Base-by-base conservation (phyloP, 2,888 invertebrate genomes). In the Erynnis tages region DNA sequence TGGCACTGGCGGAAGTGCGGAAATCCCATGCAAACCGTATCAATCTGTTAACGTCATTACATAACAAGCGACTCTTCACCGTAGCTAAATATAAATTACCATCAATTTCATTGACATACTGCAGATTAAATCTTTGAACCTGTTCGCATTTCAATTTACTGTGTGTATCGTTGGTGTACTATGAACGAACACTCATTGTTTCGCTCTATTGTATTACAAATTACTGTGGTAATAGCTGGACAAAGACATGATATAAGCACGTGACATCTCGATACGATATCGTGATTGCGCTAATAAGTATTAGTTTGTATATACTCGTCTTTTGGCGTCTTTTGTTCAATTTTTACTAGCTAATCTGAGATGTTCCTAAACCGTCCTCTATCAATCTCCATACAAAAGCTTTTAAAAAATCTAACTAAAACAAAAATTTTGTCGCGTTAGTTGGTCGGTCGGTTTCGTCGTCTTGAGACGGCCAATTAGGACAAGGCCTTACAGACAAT, bases 1-100 rank as follows among this genome's bases (percentile, higher is more conserved):
- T 53, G 52, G 44, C 59, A 54, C 41, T 64, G 62, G 54, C 69
- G 74, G 74, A 76, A 76, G 67, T 66, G 29, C 67, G 76, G 71
- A 73, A 76, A 76, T 71, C 71, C 76, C 75, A 58, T 52, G 30
- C 45, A 48, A 58, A 57, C 53, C 53, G 49, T 56, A 54, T 35
- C 47, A 56, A 56, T 56, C 47, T 48, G 43, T 29, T 38, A 47
- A 25, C 4, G 29, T 44, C 25, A 46, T 34, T 19, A 21, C 11
- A 5, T 35, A 25, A 27, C 14, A 43, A 38, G 34, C 13, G 21
- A 27, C 16, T 30, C 17, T 8, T 34, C 10, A 6, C 13, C 53
- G 54, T 46, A 43, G 45, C 38, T 19, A 35, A 49, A 27, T 32
- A 11, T n/a, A 54, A 38, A 8, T 27, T 6, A 17, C 17, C 14